Evolutionary conservation across 2,113 vertebrate species (phyloP).

Genomic region (Varanus komodoensis): DNA sequence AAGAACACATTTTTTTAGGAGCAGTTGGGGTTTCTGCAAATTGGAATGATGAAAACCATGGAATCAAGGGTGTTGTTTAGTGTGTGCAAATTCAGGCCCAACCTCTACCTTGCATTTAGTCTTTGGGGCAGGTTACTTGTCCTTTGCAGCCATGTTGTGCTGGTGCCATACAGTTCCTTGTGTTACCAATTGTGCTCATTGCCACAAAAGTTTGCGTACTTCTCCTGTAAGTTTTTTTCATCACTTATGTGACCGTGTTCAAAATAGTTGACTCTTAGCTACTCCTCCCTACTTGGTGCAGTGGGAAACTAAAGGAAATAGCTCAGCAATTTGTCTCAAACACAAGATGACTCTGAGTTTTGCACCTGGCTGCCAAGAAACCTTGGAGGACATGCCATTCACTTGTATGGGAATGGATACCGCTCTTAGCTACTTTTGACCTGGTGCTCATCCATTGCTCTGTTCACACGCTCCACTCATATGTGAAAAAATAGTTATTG

Average conservation of each 20-base stretch:
- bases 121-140: no score
- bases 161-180: no score
- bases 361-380: background rate
- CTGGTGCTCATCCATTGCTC: background rate
- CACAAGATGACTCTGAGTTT: background rate
- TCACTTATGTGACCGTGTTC: background rate
- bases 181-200: no score
- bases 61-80: no score
- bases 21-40: no score
- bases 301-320: background rate
- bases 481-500: slow-evolving; percentile 1
- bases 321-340: background rate
- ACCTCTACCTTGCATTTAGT: no score
- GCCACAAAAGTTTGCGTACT: no score
- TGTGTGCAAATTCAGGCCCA: no score
- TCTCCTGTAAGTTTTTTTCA: background rate
- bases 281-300: background rate
- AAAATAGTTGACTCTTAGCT: background rate
- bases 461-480: background rate
- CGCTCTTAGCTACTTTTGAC: background rate
- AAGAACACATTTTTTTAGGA: no score
- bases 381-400: background rate
- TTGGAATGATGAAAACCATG: no score
- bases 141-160: no score
- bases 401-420: background rate